These are phyloP conservation scores for Catharus minimus DNA, from an alignment of 2,113 vertebrate species.

Conservation along the genomic window DNA sequence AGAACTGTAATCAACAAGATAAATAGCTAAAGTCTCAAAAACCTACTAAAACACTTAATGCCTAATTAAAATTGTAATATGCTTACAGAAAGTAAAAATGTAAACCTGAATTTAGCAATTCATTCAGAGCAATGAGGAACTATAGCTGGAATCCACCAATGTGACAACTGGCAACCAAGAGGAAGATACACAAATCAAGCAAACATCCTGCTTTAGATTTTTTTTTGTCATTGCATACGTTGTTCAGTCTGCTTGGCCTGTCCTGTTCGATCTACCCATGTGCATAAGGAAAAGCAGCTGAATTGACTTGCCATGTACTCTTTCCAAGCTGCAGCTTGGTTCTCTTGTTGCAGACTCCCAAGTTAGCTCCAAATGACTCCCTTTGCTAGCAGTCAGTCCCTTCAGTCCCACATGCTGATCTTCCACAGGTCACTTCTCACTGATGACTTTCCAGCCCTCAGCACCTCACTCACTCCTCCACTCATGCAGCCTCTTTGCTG, in stretches of 20 bases:
- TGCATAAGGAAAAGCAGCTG: not conserved
- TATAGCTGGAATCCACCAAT: not conserved
- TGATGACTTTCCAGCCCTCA: not conserved
- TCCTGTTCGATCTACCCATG: not conserved
- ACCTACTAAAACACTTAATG: not conserved
- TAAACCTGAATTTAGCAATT: not conserved
- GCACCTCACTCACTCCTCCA: not conserved
- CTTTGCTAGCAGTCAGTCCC: not conserved
- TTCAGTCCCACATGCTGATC: not conserved
- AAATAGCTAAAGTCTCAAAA: not conserved
- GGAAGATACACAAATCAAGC: not conserved
- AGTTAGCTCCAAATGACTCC: not conserved
- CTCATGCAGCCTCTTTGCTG: not conserved
- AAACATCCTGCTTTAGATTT: not conserved
- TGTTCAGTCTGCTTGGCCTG: not conserved
- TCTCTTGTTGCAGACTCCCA: not conserved
- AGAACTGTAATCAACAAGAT: not conserved
- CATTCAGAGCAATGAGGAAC: not conserved
- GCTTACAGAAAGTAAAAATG: not conserved
- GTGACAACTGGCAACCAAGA: not conserved
- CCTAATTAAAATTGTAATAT: slow-evolving; percentile 13
- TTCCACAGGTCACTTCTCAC: not conserved
- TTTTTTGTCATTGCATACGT: not conserved
- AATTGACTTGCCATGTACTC: not conserved
- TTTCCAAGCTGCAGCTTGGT: not conserved